Evolutionary conservation across 2,797 vertebrate genomes (phyloP), one percentile per base, ranked within the genome.

Genomic region (Liasis olivaceus): DNA sequence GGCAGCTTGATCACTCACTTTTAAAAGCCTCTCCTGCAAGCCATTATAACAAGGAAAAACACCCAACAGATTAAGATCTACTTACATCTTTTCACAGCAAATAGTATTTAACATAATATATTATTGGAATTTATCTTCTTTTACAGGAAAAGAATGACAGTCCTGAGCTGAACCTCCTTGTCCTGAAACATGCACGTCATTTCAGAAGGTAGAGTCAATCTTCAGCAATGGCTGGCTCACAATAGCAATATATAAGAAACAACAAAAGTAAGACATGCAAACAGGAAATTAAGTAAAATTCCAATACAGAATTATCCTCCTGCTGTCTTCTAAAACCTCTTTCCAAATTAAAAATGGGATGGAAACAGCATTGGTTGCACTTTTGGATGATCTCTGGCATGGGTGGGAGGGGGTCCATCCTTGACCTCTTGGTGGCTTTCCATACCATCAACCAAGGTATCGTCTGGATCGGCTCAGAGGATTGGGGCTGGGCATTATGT

Each of bases 1-100:
- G 81, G 93, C 88, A 94, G 58, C 87, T 96, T 96, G 91, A 92
- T 95, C 94, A 95, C 60, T 77, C 92, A 93, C 93, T 91, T 96
- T 95, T 96, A 95, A 77, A 90, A 93, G 3, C 95, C 2, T 90
- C 47, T 94, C 96, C 89, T 86, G 31, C 1, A 93, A 87, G 90
- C 36, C 93, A 88, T 85, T 92, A 51, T 4, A 91, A 91, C 0
- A 91, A 93, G 91, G 59, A 2, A 90, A 90, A 28, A 88, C 62
- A 1, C 9, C 58, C 94, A 85, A 84, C 56, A 90, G 2, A 91
- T 89, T 89, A 93, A n/a, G 13, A 93, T 92, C 90, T 85, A 95
- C 95, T 92, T 91, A 26, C 1, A 0, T 5, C 93, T 95, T 90
- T 95, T 93, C 92, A 92, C 20, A 92, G 20, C 0, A 5, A n/a